Base-by-base conservation (phyloP, 2,888 invertebrate species). In the Noctua janthina region DNA sequence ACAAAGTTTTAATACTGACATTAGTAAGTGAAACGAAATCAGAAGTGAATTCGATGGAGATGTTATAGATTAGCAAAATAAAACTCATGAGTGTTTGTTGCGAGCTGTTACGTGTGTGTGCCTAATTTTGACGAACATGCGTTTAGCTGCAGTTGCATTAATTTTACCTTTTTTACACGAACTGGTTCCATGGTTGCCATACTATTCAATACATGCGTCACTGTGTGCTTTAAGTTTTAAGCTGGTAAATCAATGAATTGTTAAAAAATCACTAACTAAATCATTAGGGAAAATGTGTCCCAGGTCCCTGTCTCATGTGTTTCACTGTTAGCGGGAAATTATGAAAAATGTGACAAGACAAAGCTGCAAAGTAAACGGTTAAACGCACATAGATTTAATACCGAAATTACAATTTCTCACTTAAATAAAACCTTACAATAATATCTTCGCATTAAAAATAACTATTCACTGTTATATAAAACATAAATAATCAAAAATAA, bases 381-480 rank as follows among this genome's bases (percentile, higher is more conserved):
- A 59, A 59, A 59, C 49, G 59, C n/a, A 76, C 49, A 39, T 49
- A n/a, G 15, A 67, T 79, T 49, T 35, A 76, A 49, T 49, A 1
- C 15, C 2, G 39, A n/a, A 49, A 76, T 68, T 6, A 78, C n/a
- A 39, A 76, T n/a, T 39, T 77, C 39, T 78, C 49, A n/a, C 39
- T 29, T 78, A 49, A 15, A 62, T 62, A 20, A 39, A 77, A 64
- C 29, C 20, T 76, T 49, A 78, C 10, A 39, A 62, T 78, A 59
- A 77, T 49, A 76, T 77, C n/a, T 77, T 77, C 10, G 59, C 49
- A 59, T 77, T 77, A 20, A 76, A 79, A 79, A 56, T 76, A 87
- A 66, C 11, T 84, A 86, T 83, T 86, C 78, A 86, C 72, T 88
- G 88, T 89, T 88, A 88, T 72, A 81, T 79, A 88, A 83, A 86